Evolutionary conservation across 1,140 invertebrate species (phyloP).

Genomic region (Ceratina australensis): DNA sequence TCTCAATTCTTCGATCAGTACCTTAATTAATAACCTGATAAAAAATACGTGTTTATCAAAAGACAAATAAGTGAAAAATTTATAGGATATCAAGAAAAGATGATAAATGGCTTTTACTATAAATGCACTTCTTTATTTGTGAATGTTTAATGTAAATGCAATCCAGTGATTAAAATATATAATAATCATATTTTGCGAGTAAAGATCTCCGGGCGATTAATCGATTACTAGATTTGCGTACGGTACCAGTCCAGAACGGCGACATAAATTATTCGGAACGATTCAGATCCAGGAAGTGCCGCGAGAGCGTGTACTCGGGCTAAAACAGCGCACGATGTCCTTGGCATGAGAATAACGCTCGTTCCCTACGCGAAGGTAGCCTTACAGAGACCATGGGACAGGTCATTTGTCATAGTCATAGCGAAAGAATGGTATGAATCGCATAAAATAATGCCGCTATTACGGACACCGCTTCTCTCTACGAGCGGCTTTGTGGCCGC

Average conservation of each 20-base stretch:
- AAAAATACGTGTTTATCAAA: too few relatives aligned
- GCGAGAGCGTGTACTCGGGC: slow-evolving; percentile 1
- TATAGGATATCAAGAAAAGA: too few relatives aligned
- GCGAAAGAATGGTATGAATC: slow-evolving; percentile 46
- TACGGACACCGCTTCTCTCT: slow-evolving; percentile 1
- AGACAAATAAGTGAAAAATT: too few relatives aligned
- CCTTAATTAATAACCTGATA: too few relatives aligned
- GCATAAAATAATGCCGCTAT: slow-evolving; percentile 14
- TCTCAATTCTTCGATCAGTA: too few relatives aligned
- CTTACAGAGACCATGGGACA: slow-evolving; percentile 26
- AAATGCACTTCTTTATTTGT: too few relatives aligned
- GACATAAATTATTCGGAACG: slow-evolving; percentile 33
- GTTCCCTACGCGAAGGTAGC: slow-evolving; percentile 31
- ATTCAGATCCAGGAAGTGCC: slow-evolving; percentile 43
- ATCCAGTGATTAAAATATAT: background rate
- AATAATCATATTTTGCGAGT: background rate
- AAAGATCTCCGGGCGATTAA: slow-evolving; percentile 23
- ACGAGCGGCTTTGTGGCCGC: background rate
- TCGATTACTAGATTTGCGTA: slow-evolving; percentile 28
- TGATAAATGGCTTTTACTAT: too few relatives aligned
- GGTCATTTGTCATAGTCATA: slow-evolving; percentile 58
- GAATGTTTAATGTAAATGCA: too few relatives aligned
- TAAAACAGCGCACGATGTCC: slow-evolving; percentile 40
- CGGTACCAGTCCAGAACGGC: background rate
- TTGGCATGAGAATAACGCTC: slow-evolving; percentile 53